A percentile compares a stretch with the other conserved stretches of the same genome.
These are phyloP conservation scores for Lepisosteus oculatus DNA, from an alignment of 2,113 vertebrate species.

Conservation along the genomic window DNA sequence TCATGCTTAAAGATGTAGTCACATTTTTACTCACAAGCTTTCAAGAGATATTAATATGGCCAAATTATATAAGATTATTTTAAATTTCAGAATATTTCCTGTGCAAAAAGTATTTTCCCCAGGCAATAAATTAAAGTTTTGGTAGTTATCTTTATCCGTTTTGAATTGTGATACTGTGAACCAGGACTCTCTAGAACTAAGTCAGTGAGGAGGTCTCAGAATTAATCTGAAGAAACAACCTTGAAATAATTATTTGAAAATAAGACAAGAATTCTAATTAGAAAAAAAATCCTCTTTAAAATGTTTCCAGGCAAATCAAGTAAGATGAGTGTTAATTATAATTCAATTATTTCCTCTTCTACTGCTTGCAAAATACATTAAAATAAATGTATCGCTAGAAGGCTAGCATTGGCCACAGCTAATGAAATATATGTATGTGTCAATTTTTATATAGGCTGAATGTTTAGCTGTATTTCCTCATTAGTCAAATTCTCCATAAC, in stretches of 20 bases:
- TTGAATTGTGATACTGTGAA: neutral
- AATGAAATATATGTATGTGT: neutral
- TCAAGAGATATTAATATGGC: conserved; percentile 27
- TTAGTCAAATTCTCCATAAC: neutral
- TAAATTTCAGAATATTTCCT: conserved; percentile 13
- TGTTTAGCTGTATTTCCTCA: neutral
- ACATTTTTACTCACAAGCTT: conserved; percentile 22
- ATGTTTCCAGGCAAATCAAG: conserved; percentile 14
- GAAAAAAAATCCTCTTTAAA: neutral
- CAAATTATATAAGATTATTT: conserved; percentile 19
- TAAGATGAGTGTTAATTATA: neutral
- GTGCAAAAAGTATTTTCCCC: conserved; percentile 15
- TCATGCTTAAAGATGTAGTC: conserved; percentile 26
- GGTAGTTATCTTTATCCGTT: neutral
- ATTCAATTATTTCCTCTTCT: neutral
- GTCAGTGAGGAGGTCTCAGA: neutral
- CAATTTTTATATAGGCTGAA: neutral
- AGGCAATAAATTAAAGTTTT: neutral
- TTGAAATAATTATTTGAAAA: neutral
- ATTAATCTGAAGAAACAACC: neutral
- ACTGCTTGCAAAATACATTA: conserved; percentile 3
- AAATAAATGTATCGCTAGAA: neutral
- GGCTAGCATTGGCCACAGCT: neutral
- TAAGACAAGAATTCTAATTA: conserved; percentile 1
- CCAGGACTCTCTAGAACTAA: neutral